These are phyloP conservation scores for Chondrilla cf. caribensis DNA, from an alignment of 37 sponge, comb jelly and placozoan genomes.

Conservation along the genomic window DNA sequence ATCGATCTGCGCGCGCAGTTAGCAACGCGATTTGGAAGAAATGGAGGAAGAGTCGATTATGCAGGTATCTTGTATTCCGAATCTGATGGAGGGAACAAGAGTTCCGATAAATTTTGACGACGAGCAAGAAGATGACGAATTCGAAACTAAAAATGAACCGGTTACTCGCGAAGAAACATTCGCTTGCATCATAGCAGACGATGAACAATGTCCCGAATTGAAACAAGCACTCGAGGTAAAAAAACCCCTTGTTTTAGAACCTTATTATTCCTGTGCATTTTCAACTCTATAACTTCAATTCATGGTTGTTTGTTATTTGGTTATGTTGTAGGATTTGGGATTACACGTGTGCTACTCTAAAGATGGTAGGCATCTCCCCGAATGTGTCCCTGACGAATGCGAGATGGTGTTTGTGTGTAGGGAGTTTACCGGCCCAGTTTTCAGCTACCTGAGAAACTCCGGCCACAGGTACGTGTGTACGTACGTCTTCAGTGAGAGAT, in stretches of 20 bases:
- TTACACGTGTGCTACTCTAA: constrained; percentile 55
- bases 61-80: no score
- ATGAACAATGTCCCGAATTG: constrained; percentile 23
- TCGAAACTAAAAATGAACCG: not conserved
- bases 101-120: constrained; percentile 49
- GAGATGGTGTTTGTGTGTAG: constrained; percentile 76
- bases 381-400: constrained; percentile 70
- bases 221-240: constrained; percentile 53
- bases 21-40: no score
- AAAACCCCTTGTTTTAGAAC: not conserved
- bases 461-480: constrained; percentile 47
- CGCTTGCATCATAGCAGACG: constrained; percentile 39
- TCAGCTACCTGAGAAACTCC: constrained; percentile 42
- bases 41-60: no score
- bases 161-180: constrained; percentile 18
- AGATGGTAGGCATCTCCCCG: constrained; percentile 53
- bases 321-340: constrained; percentile 32
- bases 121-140: not conserved
- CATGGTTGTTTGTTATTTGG: not conserved
- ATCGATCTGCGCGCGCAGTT: no score
- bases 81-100: no score
- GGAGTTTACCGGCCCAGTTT: constrained; percentile 65
- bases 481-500: not conserved
- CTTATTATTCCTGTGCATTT: no score
- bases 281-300: no score